phyloP scores from a whole-genome alignment of 2,113 vertebrate genomes.

The Corythornis cristatus region DNA sequence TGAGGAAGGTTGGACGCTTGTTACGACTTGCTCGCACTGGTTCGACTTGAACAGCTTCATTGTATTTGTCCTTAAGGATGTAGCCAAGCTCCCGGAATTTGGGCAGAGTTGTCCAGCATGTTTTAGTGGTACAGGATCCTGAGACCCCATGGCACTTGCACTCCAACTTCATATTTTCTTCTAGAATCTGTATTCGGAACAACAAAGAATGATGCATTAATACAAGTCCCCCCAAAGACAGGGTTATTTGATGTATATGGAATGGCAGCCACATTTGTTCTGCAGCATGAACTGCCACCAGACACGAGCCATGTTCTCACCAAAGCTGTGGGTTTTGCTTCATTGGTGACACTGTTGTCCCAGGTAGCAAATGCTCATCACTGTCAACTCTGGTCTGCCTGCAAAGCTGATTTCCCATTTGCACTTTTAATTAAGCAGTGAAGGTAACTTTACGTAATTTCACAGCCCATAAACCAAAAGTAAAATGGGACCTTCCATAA shows the following conservation, averaged over 20 bases:
- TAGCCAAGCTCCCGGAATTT: conserved; percentile 97
- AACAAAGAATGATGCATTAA: neutral
- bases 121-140: conserved; percentile 96
- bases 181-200: conserved; percentile 82
- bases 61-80: conserved; percentile 97
- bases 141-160: conserved; percentile 96
- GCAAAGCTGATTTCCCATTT: neutral
- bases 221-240: neutral
- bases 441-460: neutral
- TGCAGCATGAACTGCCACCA: neutral
- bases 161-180: conserved; percentile 93
- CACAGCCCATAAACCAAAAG: neutral
- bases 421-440: neutral
- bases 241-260: neutral
- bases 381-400: neutral
- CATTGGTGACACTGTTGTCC: neutral
- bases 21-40: conserved; percentile 92
- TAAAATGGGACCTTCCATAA: neutral
- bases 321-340: neutral
- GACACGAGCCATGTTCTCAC: neutral
- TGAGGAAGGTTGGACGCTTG: conserved; percentile 95
- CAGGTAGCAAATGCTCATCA: neutral
- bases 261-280: neutral
- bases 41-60: conserved; percentile 92
- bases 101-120: conserved; percentile 97